Evolutionary conservation across 2,797 vertebrate genomes (phyloP).

Genomic region (Simalia tracyae): DNA sequence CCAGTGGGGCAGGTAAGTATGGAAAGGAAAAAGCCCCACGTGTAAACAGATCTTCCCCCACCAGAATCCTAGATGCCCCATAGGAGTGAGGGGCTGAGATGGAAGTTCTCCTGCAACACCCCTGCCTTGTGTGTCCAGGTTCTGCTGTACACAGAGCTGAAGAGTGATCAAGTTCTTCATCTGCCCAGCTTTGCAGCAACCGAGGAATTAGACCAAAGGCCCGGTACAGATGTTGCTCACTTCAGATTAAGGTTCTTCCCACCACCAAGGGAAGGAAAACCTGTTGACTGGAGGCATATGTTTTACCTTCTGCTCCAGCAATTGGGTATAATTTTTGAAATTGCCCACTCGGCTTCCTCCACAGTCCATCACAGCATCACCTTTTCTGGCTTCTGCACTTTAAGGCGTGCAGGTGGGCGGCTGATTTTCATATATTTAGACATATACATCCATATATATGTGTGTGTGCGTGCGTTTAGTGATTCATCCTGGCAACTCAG

Average conservation of each 20-base stretch:
- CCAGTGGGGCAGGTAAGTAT: too few relatives aligned
- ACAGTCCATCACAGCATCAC: not conserved
- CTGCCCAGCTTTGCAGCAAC: not conserved
- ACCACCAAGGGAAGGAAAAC: not conserved
- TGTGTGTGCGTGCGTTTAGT: not conserved
- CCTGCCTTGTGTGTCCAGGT: not conserved
- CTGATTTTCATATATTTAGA: slow-evolving; percentile 16
- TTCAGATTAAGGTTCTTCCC: not conserved
- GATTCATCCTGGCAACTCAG: slow-evolving; percentile 27
- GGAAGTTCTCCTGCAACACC: not conserved
- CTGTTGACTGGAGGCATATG: not conserved
- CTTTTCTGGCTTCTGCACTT: slow-evolving; percentile 13
- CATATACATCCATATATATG: not conserved
- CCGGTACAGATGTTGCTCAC: rapidly evolving
- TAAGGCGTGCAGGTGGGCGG: not conserved
- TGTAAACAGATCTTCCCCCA: not conserved
- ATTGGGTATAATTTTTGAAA: not conserved
- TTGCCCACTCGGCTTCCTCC: slow-evolving; percentile 6
- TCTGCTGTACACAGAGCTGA: not conserved
- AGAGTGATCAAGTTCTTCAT: not conserved
- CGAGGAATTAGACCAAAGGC: not conserved
- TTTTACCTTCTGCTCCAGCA: not conserved
- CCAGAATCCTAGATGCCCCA: not conserved
- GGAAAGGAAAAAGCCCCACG: too few relatives aligned
- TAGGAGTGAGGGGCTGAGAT: not conserved